Base-by-base conservation (phyloP, 1,140 invertebrate genomes). In the Coenobita brevimanus region DNA sequence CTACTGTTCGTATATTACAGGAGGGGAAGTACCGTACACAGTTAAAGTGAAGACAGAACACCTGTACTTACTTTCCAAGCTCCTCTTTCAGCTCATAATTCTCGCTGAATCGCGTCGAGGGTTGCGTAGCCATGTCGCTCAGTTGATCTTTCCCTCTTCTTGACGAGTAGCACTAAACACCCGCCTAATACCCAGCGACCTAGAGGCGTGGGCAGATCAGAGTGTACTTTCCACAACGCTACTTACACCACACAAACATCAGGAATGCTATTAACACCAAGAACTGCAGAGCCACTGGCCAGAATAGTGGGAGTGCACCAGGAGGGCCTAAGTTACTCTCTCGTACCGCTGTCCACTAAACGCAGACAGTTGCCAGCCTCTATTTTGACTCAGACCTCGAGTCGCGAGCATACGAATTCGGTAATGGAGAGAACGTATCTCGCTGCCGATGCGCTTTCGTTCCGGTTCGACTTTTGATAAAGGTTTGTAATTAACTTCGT, bases 11-110 rank as follows among this genome's bases (percentile, higher is more conserved):
- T 50, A 17, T 50, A 50, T 50, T 8, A 8, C 6, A 8, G 6
- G 46, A 50, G 46, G 46, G 6, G 46, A 50, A 17, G 46, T 17
- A 50, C 17, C 17, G 17, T 17, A 8, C 46, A 17, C 17, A 6
- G 17, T 50, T 50, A 8, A 50, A 50, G 46, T 17, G 46, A 50
- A 50, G 6, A 50, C 46, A 50, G 46, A 17, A 17, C 46, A 8
- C 6, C 6, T 36, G 60, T 93, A 97, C 97, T 97, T 95, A 98
- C 97, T 99, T 99, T 93, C 99, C 99, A 91, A 99, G 95, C 95
- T 99, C 99, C 94, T 99, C 99, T 94, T 99, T 99, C 90, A 99
- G 95, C 92, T 99, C 99, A 94, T 99, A 99, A 94, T 99, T 99
- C 94, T 99, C 98, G 93, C 97, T 99, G 94, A 99, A 99, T 93